phyloP scores from a whole-genome alignment of 1,140 invertebrate genomes.

The Triops longicaudatus region DNA sequence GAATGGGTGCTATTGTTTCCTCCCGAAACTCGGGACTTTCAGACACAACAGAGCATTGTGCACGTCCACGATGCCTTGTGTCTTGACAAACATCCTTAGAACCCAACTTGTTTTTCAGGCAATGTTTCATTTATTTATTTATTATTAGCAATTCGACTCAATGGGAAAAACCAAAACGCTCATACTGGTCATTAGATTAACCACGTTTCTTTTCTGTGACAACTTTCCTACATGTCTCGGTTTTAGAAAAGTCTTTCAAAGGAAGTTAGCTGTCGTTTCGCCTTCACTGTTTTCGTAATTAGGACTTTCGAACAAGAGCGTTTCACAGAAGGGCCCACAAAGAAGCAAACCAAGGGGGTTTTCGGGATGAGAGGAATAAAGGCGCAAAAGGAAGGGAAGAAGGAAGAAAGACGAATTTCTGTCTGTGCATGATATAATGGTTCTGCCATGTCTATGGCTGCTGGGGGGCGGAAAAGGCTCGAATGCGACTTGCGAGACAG shows the following conservation, averaged over 20 bases:
- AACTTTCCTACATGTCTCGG: not conserved
- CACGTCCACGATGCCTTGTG: not conserved
- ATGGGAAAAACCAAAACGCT: not conserved
- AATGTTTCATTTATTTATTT: not conserved
- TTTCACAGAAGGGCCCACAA: not conserved
- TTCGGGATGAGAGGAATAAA: not conserved
- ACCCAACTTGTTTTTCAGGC: not conserved
- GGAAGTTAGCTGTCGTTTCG: not conserved
- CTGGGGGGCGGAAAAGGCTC: not conserved
- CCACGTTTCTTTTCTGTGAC: not conserved
- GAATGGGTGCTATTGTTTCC: slow-evolving; percentile 8
- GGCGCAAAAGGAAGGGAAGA: too few relatives aligned
- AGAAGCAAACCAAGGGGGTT: not conserved
- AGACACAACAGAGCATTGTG: slow-evolving; percentile 1
- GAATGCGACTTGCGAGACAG: slow-evolving; percentile 11
- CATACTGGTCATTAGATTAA: not conserved
- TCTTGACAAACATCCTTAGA: not conserved
- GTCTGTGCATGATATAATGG: slow-evolving; percentile 15
- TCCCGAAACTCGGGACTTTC: not conserved
- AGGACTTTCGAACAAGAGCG: not conserved
- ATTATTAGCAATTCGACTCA: not conserved
- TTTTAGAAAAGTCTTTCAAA: not conserved
- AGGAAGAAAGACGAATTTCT: not conserved
- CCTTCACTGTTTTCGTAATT: slow-evolving; percentile 1
- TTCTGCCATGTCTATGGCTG: slow-evolving; percentile 11